These are phyloP conservation scores for Pithys albifrons DNA, from an alignment of 2,113 vertebrate species.

Conservation along the genomic window DNA sequence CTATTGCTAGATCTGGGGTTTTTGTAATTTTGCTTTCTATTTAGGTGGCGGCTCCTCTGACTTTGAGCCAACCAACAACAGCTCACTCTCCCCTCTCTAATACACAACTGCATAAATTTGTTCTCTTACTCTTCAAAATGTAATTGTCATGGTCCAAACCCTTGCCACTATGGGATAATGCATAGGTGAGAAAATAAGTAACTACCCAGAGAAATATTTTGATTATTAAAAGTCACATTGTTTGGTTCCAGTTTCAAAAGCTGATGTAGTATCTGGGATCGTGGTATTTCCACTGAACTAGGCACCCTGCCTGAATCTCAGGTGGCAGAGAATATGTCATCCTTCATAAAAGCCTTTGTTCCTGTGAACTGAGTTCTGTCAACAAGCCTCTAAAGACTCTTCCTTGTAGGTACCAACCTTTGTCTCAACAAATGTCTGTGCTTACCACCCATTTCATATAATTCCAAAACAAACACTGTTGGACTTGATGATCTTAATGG, in stretches of 20 bases:
- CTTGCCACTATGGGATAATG: not conserved
- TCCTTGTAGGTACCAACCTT: not conserved
- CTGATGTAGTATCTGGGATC: not conserved
- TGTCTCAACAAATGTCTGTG: not conserved
- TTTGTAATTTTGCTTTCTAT: not conserved
- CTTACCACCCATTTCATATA: not conserved
- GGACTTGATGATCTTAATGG: not conserved
- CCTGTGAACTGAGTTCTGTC: not conserved
- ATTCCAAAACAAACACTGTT: not conserved
- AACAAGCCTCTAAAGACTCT: not conserved
- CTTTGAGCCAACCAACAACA: not conserved
- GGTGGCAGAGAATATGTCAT: not conserved
- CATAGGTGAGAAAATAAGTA: not conserved
- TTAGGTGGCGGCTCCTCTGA: not conserved
- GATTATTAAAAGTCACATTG: not conserved
- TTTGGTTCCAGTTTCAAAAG: not conserved
- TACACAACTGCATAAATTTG: not conserved
- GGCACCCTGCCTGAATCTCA: not conserved
- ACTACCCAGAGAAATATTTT: not conserved
- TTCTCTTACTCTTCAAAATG: not conserved
- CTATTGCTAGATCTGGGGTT: fast-evolving
- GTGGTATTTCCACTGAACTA: not conserved
- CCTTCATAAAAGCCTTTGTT: not conserved
- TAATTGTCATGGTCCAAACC: not conserved
- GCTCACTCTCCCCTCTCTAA: not conserved